Percentiles rank a stretch among this genome's conserved stretches.
Conservation (phyloP, 2,113 vertebrate genomes). For the Ochotona curzoniae region DNA sequence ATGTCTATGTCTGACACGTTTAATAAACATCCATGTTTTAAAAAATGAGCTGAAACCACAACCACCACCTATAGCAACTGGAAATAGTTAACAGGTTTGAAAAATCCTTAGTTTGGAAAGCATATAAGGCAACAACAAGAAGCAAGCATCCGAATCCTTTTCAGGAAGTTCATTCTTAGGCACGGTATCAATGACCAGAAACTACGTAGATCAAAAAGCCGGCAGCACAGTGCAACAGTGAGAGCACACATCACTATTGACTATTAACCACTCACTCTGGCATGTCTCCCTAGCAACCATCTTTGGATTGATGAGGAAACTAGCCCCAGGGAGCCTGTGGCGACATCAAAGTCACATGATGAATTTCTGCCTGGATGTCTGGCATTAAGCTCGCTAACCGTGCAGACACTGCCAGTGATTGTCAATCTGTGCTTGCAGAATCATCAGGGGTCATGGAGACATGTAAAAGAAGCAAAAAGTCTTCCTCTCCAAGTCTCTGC, state of each 20-base stretch:
- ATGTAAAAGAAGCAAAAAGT: neutral
- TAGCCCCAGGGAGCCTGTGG: no score
- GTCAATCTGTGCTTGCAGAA: neutral
- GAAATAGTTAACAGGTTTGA: neutral
- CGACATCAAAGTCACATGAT: neutral
- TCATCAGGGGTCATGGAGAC: neutral
- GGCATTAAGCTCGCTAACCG: neutral
- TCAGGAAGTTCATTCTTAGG: neutral
- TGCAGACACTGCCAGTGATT: neutral
- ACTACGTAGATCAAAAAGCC: neutral
- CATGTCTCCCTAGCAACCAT: neutral
- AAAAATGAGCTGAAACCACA: neutral
- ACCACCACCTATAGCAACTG: neutral
- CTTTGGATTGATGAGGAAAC: neutral
- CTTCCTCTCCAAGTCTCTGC: neutral
- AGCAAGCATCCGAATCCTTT: neutral
- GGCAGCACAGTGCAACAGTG: neutral
- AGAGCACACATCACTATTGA: no score
- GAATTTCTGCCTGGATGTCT: no score
- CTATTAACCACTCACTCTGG: neutral
- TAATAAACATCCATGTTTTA: neutral
- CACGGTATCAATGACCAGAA: neutral
- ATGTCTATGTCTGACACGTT: neutral
- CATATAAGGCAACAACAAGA: neutral
- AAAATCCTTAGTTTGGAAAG: neutral